Conservation (phyloP, 2,888 invertebrate species). For the Cosmia trapezina region DNA sequence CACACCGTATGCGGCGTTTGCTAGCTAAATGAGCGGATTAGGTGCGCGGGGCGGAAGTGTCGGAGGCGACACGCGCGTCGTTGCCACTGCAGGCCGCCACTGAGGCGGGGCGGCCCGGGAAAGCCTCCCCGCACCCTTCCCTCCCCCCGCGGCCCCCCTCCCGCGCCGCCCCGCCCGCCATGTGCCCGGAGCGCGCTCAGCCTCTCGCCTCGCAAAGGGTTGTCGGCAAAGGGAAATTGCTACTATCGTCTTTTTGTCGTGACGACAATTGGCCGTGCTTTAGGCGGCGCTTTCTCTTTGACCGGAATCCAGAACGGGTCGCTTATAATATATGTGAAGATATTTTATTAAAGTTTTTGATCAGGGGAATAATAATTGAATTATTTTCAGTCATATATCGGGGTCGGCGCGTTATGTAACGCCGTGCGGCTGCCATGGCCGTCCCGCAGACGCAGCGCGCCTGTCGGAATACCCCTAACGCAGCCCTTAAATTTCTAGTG, state of each 20-base stretch:
- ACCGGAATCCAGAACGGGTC: slow-evolving; percentile 57
- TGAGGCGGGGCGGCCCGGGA: slow-evolving; percentile 90
- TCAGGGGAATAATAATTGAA: slow-evolving; percentile 44
- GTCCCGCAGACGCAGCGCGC: slow-evolving; percentile 78
- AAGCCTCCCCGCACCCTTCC: slow-evolving; percentile 80
- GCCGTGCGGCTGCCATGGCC: slow-evolving; percentile 75
- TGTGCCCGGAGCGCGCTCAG: slow-evolving; percentile 83
- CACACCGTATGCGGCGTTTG: slow-evolving; percentile 87
- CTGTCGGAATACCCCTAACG: slow-evolving; percentile 82
- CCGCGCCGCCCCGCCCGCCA: slow-evolving; percentile 78
- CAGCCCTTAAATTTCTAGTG: slow-evolving; percentile 89
- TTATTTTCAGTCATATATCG: slow-evolving; percentile 70
- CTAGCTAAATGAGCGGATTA: slow-evolving; percentile 87
- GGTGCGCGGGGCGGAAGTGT: slow-evolving; percentile 88
- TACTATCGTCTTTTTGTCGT: slow-evolving; percentile 82
- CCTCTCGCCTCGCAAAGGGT: slow-evolving; percentile 86
- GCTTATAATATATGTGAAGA: slow-evolving; percentile 54
- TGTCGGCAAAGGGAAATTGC: slow-evolving; percentile 86
- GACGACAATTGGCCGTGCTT: slow-evolving; percentile 80
- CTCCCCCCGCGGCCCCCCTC: slow-evolving; percentile 68
- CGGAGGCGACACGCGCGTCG: slow-evolving; percentile 89
- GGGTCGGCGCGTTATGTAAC: slow-evolving; percentile 76
- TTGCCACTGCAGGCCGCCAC: slow-evolving; percentile 90
- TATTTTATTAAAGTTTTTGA: slow-evolving; percentile 55
- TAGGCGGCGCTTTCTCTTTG: slow-evolving; percentile 75